phyloP scores from a whole-genome alignment of 2,888 invertebrate species.

The Oithona nana region DNA sequence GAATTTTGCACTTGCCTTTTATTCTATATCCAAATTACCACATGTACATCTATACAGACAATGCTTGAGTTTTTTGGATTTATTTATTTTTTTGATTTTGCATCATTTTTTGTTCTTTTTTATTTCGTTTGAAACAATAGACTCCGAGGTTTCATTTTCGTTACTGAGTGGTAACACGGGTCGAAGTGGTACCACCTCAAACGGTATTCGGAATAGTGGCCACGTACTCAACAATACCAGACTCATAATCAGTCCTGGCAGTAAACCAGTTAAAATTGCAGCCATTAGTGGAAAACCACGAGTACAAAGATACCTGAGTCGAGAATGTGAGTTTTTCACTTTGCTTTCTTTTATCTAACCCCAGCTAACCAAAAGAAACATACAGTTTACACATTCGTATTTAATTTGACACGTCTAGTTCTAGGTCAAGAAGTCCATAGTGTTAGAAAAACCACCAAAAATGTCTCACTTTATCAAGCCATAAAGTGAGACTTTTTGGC shows the following conservation, averaged over 20 bases:
- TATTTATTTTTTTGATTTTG: not conserved
- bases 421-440: too few species aligned
- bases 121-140: not conserved
- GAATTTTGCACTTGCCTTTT: not conserved
- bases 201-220: not conserved
- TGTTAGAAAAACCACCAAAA: too few species aligned
- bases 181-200: not conserved
- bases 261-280: conserved; percentile 6
- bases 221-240: too few species aligned
- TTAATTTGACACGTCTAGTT: too few species aligned
- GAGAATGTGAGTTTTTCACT: conserved; percentile 18
- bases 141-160: conserved; percentile 4
- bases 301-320: conserved; percentile 17
- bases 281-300: conserved; percentile 8
- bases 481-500: too few species aligned
- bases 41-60: not conserved
- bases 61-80: not conserved
- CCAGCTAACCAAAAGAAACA: too few species aligned
- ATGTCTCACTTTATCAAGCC: too few species aligned
- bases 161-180: not conserved
- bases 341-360: conserved; percentile 12
- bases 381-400: too few species aligned
- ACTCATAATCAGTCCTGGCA: not conserved
- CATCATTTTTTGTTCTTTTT: not conserved
- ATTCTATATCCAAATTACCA: not conserved